Conservation (phyloP, 2,113 vertebrate genomes). For the Chloroceryle aenea region DNA sequence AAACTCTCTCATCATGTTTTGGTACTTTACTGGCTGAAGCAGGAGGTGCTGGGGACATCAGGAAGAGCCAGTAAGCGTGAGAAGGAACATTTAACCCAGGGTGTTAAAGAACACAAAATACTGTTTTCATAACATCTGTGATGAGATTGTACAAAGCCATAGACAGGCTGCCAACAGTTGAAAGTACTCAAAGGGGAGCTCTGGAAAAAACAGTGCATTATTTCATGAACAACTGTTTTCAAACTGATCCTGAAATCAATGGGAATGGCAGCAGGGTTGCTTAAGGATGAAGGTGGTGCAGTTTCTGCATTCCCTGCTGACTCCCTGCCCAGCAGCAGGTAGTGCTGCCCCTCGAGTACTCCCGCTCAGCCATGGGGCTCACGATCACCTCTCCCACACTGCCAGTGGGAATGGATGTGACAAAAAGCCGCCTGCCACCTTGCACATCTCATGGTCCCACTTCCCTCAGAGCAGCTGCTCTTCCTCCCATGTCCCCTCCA, state of each 20-base stretch:
- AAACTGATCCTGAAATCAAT: neutral
- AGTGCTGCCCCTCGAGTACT: neutral
- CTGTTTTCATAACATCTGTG: neutral
- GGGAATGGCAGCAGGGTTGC: neutral
- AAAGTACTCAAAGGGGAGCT: neutral
- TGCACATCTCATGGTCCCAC: neutral
- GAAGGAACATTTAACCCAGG: neutral
- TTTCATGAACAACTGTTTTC: constrained; percentile 27
- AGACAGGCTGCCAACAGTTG: neutral
- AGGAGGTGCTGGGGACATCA: neutral
- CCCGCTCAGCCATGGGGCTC: rapidly evolving
- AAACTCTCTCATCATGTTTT: neutral
- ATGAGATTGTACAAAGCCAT: neutral
- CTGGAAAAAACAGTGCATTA: neutral
- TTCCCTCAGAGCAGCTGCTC: neutral
- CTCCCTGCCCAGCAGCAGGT: too few species aligned
- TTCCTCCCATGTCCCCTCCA: neutral
- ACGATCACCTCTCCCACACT: rapidly evolving
- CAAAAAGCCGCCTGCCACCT: neutral
- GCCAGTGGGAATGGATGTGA: rapidly evolving
- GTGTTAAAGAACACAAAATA: neutral
- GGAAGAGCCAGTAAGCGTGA: neutral
- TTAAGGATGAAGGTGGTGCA: neutral
- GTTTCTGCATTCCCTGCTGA: neutral
- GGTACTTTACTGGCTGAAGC: neutral